Evolutionary conservation across 2,888 invertebrate genomes (phyloP).

Genomic region (Phymatocera aterrima): DNA sequence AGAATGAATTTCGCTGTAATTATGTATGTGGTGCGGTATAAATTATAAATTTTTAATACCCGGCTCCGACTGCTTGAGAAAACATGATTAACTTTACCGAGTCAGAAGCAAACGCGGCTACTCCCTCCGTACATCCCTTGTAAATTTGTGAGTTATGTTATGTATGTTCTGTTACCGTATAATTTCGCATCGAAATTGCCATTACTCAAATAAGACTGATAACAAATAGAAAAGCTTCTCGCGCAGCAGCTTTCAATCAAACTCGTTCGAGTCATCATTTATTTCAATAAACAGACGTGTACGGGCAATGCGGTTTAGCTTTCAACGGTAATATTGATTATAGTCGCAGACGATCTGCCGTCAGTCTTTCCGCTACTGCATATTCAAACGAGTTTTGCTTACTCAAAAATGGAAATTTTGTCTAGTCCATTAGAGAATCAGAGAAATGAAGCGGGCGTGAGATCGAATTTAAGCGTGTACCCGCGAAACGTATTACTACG

Average conservation of each 20-base stretch:
- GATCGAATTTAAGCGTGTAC: not conserved
- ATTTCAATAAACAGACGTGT: slow-evolving; percentile 1
- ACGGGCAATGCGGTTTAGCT: not conserved
- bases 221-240: not conserved
- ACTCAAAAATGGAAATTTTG: too few species aligned
- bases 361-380: too few species aligned
- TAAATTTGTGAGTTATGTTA: not conserved
- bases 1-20: not conserved
- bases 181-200: not conserved
- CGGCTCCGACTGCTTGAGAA: not conserved
- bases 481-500: not conserved
- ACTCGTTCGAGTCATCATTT: slow-evolving; percentile 4
- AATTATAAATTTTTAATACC: slow-evolving; percentile 25
- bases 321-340: not conserved
- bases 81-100: slow-evolving; percentile 18
- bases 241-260: slow-evolving; percentile 5
- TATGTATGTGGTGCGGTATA: not conserved
- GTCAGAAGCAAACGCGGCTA: not conserved
- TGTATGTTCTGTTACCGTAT: not conserved
- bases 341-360: not conserved
- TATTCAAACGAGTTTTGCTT: too few species aligned
- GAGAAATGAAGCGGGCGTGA: not conserved
- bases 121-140: not conserved
- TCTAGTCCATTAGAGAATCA: not conserved
- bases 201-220: not conserved